These are phyloP conservation scores for Lutjanus erythropterus DNA, from an alignment of 2,113 vertebrate genomes.

Conservation along the genomic window DNA sequence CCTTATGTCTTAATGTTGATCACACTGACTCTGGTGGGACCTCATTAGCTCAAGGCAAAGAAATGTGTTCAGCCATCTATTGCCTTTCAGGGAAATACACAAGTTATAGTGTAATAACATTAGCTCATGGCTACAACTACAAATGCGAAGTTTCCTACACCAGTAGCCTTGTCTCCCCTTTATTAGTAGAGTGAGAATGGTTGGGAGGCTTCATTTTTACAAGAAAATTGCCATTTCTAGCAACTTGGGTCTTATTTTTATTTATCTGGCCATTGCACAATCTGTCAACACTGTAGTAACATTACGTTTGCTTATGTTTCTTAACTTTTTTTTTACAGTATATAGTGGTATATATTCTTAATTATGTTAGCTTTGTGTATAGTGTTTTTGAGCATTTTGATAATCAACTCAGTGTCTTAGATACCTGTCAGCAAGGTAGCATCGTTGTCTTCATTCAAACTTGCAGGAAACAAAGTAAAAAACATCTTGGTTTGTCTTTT, in stretches of 20 bases:
- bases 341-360: too few species aligned
- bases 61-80: constrained; percentile 59
- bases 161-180: background rate
- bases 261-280: too few species aligned
- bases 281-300: too few species aligned
- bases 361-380: too few species aligned
- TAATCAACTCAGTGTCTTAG: too few species aligned
- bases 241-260: background rate
- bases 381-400: too few species aligned
- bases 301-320: too few species aligned
- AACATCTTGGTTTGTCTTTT: too few species aligned
- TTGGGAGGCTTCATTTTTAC: background rate
- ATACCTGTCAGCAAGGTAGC: too few species aligned
- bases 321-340: too few species aligned
- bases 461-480: too few species aligned
- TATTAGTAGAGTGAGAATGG: background rate
- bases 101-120: constrained; percentile 53
- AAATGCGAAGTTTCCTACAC: constrained; percentile 25
- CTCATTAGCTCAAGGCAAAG: constrained; percentile 78
- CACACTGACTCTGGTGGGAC: constrained; percentile 74
- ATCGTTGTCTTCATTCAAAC: too few species aligned
- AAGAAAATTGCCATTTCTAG: background rate
- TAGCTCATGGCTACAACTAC: constrained; percentile 42
- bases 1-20: constrained; percentile 77
- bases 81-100: constrained; percentile 58